Conservation (phyloP, 2,113 vertebrate species). For the Cichladusa arquata region DNA sequence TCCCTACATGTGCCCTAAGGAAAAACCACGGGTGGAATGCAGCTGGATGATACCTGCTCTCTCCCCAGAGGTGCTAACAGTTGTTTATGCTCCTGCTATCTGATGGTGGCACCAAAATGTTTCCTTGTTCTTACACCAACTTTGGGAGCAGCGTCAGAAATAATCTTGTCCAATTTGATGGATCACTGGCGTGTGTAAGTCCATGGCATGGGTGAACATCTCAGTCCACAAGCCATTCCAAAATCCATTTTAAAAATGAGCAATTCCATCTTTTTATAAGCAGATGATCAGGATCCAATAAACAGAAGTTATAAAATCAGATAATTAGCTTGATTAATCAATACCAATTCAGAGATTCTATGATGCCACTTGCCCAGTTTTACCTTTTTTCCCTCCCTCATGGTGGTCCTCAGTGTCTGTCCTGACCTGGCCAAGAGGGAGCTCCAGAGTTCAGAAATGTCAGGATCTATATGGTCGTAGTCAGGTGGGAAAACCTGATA, state of each 20-base stretch:
- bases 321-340: background rate
- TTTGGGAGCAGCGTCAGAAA: background rate
- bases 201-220: background rate
- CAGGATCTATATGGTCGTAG: background rate
- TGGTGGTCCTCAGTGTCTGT: background rate
- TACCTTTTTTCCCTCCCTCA: fast-evolving
- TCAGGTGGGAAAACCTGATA: background rate
- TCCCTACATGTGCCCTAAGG: background rate
- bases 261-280: background rate
- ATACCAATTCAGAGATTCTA: background rate
- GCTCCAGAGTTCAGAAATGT: background rate
- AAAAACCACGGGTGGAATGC: background rate
- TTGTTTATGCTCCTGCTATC: background rate
- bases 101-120: background rate
- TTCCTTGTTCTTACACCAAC: background rate
- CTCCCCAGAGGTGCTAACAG: background rate
- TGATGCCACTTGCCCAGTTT: background rate
- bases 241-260: background rate
- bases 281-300: background rate
- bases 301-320: background rate
- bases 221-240: background rate
- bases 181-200: background rate
- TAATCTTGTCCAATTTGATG: background rate
- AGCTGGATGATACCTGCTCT: background rate
- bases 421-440: background rate